phyloP scores from a whole-genome alignment of 2,113 vertebrate species.

The Tricholaema leucomelas region DNA sequence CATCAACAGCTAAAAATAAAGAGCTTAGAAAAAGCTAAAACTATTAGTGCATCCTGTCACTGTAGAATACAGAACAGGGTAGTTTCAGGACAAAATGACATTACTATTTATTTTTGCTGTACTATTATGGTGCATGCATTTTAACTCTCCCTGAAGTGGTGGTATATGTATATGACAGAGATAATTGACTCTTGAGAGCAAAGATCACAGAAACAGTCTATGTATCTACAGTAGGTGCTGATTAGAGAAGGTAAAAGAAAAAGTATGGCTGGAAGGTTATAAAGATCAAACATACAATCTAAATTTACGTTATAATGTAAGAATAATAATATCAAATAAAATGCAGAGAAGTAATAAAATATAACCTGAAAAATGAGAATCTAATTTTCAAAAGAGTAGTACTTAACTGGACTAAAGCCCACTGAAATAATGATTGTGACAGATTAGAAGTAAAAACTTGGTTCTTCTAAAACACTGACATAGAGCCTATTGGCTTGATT shows the following conservation, averaged over 20 bases:
- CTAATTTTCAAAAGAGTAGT: neutral
- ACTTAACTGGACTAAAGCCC: neutral
- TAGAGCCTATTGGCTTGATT: neutral
- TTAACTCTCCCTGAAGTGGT: neutral
- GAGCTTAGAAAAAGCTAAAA: neutral
- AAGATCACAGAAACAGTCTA: neutral
- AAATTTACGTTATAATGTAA: neutral
- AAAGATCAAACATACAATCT: neutral
- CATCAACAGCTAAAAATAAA: neutral
- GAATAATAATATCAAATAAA: neutral
- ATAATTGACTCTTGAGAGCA: neutral
- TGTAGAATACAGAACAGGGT: neutral
- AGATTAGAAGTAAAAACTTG: neutral
- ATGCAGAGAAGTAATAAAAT: neutral
- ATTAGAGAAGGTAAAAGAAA: neutral
- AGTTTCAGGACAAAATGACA: neutral
- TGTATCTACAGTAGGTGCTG: neutral
- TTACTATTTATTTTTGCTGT: neutral
- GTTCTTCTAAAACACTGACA: neutral
- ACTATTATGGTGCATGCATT: neutral
- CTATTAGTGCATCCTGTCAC: rapidly evolving
- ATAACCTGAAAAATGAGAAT: neutral
- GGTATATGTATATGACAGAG: neutral
- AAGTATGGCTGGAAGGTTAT: neutral
- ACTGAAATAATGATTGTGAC: neutral